Conservation (phyloP, 2,113 vertebrate species). For the Pseudolaguvia tuberculata region DNA sequence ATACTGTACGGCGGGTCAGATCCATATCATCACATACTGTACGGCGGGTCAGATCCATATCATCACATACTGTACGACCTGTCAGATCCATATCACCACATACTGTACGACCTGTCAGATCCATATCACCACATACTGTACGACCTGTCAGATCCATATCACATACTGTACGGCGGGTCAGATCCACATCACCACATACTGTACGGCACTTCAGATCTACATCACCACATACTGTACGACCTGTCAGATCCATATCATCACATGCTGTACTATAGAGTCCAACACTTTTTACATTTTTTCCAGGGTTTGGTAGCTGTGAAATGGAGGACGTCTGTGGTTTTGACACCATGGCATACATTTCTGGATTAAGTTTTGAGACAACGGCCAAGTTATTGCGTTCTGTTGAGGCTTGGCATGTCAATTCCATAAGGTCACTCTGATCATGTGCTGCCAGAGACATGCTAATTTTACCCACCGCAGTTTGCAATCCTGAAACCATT, state of each 20-base stretch:
- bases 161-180: background rate
- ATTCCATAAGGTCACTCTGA: conserved; percentile 24
- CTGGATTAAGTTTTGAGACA: conserved; percentile 22
- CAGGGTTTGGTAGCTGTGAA: background rate
- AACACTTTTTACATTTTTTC: background rate
- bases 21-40: conserved; percentile 51
- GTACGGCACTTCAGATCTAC: too few relatives aligned
- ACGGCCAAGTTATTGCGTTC: conserved; percentile 35
- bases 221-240: background rate
- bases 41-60: background rate
- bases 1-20: conserved; percentile 11
- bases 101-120: background rate
- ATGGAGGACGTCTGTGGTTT: conserved; percentile 41
- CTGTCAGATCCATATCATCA: conserved; percentile 55
- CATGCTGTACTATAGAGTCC: background rate
- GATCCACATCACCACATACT: background rate
- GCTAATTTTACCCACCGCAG: background rate
- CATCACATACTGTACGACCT: background rate
- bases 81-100: conserved; percentile 49
- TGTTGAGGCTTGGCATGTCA: conserved; percentile 18
- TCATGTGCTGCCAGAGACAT: background rate
- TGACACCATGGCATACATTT: background rate
- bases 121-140: background rate
- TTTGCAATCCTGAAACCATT: conserved; percentile 41
- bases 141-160: too few relatives aligned